Percentiles rank a stretch among this genome's conserved stretches.
Conservation (phyloP, 2,797 vertebrate species). For the Acrossocheilus fasciatus region DNA sequence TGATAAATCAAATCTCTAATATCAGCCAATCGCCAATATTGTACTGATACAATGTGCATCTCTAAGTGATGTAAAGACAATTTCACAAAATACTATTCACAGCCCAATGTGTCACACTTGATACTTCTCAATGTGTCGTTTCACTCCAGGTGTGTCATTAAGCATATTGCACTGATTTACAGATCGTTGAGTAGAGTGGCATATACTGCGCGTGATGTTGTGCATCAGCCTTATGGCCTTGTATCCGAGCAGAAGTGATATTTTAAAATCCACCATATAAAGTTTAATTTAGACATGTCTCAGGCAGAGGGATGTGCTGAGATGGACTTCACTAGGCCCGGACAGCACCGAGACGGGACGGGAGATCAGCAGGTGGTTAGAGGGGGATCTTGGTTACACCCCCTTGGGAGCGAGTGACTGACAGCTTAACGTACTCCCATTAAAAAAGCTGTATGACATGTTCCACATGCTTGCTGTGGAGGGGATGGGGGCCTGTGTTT, state of each 20-base stretch:
- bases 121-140: constrained; percentile 6
- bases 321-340: constrained; percentile 45
- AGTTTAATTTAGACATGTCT: constrained; percentile 63
- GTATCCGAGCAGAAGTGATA: constrained; percentile 60
- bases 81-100: constrained; percentile 11
- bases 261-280: constrained; percentile 60
- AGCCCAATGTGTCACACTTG: constrained; percentile 27
- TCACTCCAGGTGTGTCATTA: constrained; percentile 35
- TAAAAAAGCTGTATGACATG: constrained; percentile 66
- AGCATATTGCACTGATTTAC: constrained; percentile 8
- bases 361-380: constrained; percentile 60
- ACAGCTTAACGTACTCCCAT: constrained; percentile 63
- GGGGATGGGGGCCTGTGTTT: constrained; percentile 26
- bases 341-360: constrained; percentile 46
- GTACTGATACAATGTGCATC: neutral
- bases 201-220: constrained; percentile 6
- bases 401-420: constrained; percentile 58
- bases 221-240: constrained; percentile 23
- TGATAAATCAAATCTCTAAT: neutral
- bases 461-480: constrained; percentile 61
- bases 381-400: constrained; percentile 59
- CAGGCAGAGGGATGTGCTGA: constrained; percentile 51
- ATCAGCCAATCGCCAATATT: neutral
- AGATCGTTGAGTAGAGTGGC: neutral
- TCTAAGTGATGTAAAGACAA: neutral